A percentile compares a stretch with the other conserved stretches of the same genome.
Conservation (phyloP, 2,888 invertebrate genomes). For the Proisotoma minuta region DNA sequence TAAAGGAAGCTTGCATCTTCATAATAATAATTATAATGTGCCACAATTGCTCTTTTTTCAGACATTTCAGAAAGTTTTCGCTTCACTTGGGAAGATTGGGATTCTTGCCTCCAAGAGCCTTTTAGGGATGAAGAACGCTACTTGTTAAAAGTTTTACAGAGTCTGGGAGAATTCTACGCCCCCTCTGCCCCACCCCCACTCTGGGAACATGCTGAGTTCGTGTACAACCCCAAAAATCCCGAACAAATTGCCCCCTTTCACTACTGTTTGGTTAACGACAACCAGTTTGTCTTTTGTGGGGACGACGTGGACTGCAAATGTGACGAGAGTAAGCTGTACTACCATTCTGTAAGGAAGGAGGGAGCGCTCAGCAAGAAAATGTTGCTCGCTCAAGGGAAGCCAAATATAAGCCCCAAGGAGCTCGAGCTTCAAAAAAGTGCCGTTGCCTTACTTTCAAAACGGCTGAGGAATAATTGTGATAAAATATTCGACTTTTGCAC, state of each 20-base stretch:
- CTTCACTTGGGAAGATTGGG: not conserved
- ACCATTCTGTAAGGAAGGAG: not conserved
- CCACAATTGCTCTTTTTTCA: too few species aligned
- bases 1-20: too few species aligned
- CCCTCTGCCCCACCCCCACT: not conserved
- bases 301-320: constrained; percentile 7
- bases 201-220: constrained; percentile 2
- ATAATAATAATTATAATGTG: too few species aligned
- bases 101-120: not conserved
- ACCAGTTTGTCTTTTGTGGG: constrained; percentile 4
- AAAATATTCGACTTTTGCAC: constrained; percentile 41
- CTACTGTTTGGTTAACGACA: constrained; percentile 1
- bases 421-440: constrained; percentile 17
- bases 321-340: not conserved
- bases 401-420: not conserved
- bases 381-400: not conserved
- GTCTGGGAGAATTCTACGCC: not conserved
- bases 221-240: not conserved
- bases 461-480: constrained; percentile 42
- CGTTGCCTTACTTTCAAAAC: constrained; percentile 35
- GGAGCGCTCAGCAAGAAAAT: not conserved
- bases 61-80: too few species aligned
- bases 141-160: not conserved
- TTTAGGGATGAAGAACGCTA: not conserved
- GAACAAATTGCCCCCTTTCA: not conserved